phyloP scores from a whole-genome alignment of 1,140 invertebrate species.

The Armadillidium nasatum region DNA sequence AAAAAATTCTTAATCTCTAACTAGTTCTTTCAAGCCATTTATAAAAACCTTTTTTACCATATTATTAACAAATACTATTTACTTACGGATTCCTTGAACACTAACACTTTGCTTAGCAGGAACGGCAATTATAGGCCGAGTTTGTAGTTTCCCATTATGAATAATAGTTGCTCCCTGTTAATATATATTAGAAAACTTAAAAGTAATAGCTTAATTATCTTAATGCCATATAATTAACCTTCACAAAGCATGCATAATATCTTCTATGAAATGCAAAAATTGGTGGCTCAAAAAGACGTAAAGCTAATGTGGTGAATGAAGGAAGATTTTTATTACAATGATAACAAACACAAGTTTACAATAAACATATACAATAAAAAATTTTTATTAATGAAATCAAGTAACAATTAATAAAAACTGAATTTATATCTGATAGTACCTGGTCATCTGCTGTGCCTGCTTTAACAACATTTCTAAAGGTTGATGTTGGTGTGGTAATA shows the following conservation, averaged over 20 bases:
- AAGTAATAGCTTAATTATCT: too few species aligned
- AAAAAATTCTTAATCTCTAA: neutral
- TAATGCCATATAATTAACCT: conserved; percentile 2
- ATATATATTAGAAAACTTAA: conserved; percentile 4
- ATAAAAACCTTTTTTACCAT: neutral
- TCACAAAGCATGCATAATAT: neutral
- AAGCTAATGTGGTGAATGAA: neutral
- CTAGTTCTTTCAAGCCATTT: neutral
- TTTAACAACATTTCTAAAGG: neutral
- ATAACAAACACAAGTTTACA: neutral
- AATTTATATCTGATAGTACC: neutral
- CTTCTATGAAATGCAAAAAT: neutral
- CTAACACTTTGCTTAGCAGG: conserved; percentile 36
- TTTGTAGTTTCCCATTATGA: conserved; percentile 35
- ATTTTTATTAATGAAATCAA: neutral
- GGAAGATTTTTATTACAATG: neutral
- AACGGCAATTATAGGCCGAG: conserved; percentile 40
- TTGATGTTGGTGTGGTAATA: conserved; percentile 3
- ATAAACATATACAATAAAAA: neutral
- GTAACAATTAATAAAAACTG: too few species aligned
- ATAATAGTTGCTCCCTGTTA: conserved; percentile 33
- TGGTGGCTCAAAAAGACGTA: neutral
- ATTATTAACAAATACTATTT: too few species aligned
- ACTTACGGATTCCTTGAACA: conserved; percentile 35
- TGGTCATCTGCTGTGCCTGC: conserved; percentile 13